These are phyloP conservation scores for Archips crataeganus DNA, from an alignment of 2,888 invertebrate species.

Conservation along the genomic window DNA sequence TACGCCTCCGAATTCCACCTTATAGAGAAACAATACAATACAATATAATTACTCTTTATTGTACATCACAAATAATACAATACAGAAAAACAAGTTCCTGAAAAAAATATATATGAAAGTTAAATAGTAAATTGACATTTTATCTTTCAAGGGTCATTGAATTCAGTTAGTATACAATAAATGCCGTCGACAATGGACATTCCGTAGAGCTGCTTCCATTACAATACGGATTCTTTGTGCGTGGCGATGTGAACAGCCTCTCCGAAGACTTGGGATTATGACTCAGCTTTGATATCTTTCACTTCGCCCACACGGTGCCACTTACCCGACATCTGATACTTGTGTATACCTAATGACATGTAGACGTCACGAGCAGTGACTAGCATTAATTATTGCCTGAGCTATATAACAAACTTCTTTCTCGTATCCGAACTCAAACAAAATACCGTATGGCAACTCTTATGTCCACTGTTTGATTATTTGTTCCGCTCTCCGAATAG, in stretches of 20 bases:
- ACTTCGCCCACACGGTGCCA: slow-evolving; percentile 35
- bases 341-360: slow-evolving; percentile 30
- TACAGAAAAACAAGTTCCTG: no score
- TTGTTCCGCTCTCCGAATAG: slow-evolving; percentile 34
- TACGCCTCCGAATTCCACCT: background rate
- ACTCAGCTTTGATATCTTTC: slow-evolving; percentile 31
- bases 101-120: background rate
- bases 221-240: slow-evolving; percentile 27
- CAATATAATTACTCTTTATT: no score
- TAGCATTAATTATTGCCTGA: slow-evolving; percentile 16
- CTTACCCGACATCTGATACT: slow-evolving; percentile 32
- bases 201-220: slow-evolving; percentile 28
- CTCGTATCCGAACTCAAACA: slow-evolving; percentile 9
- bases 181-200: slow-evolving; percentile 22
- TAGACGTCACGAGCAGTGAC: slow-evolving; percentile 27
- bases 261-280: slow-evolving; percentile 22
- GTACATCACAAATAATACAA: no score
- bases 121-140: background rate
- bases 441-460: slow-evolving; percentile 7
- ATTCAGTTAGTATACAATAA: slow-evolving; percentile 31
- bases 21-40: background rate
- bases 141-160: slow-evolving; percentile 11
- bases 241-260: slow-evolving; percentile 28
- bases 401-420: slow-evolving; percentile 6
- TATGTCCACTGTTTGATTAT: slow-evolving; percentile 25